Base-by-base conservation (phyloP, 2,888 invertebrate genomes). In the Tricholauxania praeusta region DNA sequence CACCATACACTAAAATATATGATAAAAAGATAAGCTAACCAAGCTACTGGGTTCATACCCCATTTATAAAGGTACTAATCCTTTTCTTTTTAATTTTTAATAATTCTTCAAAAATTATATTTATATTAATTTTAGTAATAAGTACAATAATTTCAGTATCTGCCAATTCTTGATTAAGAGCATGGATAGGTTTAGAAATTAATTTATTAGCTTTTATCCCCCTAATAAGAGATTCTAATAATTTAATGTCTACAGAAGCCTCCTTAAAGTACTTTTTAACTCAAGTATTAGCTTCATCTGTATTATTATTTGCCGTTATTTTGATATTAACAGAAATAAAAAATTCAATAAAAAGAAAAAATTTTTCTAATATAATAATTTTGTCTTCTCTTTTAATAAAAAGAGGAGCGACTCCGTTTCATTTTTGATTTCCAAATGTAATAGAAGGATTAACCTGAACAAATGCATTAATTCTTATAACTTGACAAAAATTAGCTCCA, bases 401-500 rank as follows among this genome's bases (percentile, higher is more conserved):
- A 89, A 89, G 89, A 88, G 90, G 91, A 78, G 87, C 89, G 0
- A 86, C 89, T 8, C 91, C 91, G 0, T 90, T 91, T 68, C 90
- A 91, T 85, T 89, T 89, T 80, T 91, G 91, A 89, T 91, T 90
- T 28, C 90, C 90, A 0, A 89, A 89, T 87, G 88, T 91, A 82
- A 88, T 90, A 79, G 90, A 90, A 88, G 90, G 90, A 3, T 79
- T 91, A 88, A 86, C 84, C 47, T 91, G 91, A 90, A 83, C 88
- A 77, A 91, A 90, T 86, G 83, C 86, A 75, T 84, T 90, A 81
- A 86, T 91, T 81, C 83, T 91, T 88, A 87, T 90, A 87, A 90
- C 90, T 0, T 91, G 90, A 88, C 91, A 91, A 91, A 91, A 91
- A 90, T 89, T 91, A 87, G 88, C 90, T 51, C 91, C 91, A 3